phyloP scores from a whole-genome alignment of 2,888 invertebrate species.

The Pseudococcus jackbeardsleyi region DNA sequence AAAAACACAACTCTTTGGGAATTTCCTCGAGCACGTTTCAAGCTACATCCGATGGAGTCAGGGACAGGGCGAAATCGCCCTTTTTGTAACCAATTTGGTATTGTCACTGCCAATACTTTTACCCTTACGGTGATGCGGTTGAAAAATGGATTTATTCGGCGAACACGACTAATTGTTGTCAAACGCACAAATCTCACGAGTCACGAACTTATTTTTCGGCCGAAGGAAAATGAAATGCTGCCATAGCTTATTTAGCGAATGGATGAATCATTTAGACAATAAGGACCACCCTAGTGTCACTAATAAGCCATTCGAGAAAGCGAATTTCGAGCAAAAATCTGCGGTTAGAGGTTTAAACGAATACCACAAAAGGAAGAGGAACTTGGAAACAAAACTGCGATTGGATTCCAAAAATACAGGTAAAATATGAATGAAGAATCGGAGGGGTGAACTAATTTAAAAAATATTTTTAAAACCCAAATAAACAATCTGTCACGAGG shows the following conservation, averaged over 20 bases:
- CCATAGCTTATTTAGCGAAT: not conserved
- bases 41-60: not conserved
- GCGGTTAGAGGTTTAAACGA: not conserved
- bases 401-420: not conserved
- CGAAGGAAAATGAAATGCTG: not conserved
- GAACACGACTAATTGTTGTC: slow-evolving; percentile 50
- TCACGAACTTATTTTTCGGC: not conserved
- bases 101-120: slow-evolving; percentile 46
- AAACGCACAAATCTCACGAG: slow-evolving; percentile 31
- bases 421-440: not conserved
- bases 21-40: not conserved
- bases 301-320: not conserved
- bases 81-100: slow-evolving; percentile 42
- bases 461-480: slow-evolving; percentile 40
- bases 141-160: slow-evolving; percentile 37
- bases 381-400: not conserved
- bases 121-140: not conserved
- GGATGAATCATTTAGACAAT: not conserved
- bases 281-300: not conserved
- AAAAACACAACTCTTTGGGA: not conserved
- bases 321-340: not conserved
- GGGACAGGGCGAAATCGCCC: not conserved
- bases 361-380: not conserved
- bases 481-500: slow-evolving; percentile 51
- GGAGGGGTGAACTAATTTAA: slow-evolving; percentile 36